Conservation (phyloP, 2,888 invertebrate species). For the Galerucella calmariensis region DNA sequence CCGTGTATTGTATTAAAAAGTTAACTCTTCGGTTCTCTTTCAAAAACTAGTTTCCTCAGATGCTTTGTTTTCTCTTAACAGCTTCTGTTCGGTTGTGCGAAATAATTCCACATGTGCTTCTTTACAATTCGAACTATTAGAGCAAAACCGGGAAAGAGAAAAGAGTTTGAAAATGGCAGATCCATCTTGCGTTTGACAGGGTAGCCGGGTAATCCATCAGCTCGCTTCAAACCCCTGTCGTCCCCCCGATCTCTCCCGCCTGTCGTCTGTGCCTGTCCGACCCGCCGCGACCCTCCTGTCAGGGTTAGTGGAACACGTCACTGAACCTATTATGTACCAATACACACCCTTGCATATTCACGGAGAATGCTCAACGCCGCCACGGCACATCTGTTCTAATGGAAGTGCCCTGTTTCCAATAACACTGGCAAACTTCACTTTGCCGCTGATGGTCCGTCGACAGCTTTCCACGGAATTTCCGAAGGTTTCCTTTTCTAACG, state of each 20-base stretch:
- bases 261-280: slow-evolving; percentile 55
- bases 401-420: slow-evolving; percentile 64
- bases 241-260: slow-evolving; percentile 49
- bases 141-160: slow-evolving; percentile 56
- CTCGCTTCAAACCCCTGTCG: slow-evolving; percentile 52
- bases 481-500: slow-evolving; percentile 33
- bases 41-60: no score
- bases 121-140: slow-evolving; percentile 28
- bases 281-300: slow-evolving; percentile 61
- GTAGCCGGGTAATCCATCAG: slow-evolving; percentile 66
- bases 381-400: slow-evolving; percentile 62
- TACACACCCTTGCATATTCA: slow-evolving; percentile 58
- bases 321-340: slow-evolving; percentile 67
- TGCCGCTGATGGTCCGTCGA: slow-evolving; percentile 38
- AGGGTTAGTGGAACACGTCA: slow-evolving; percentile 68
- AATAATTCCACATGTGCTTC: slow-evolving; percentile 14
- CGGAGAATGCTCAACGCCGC: slow-evolving; percentile 49
- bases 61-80: not conserved
- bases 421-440: slow-evolving; percentile 42
- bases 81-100: not conserved
- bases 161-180: slow-evolving; percentile 65
- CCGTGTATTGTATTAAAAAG: no score
- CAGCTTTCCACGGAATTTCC: slow-evolving; percentile 42
- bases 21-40: no score
- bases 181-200: slow-evolving; percentile 67